phyloP scores from a whole-genome alignment of 2,888 invertebrate species.

The Leucophora obtusa region DNA sequence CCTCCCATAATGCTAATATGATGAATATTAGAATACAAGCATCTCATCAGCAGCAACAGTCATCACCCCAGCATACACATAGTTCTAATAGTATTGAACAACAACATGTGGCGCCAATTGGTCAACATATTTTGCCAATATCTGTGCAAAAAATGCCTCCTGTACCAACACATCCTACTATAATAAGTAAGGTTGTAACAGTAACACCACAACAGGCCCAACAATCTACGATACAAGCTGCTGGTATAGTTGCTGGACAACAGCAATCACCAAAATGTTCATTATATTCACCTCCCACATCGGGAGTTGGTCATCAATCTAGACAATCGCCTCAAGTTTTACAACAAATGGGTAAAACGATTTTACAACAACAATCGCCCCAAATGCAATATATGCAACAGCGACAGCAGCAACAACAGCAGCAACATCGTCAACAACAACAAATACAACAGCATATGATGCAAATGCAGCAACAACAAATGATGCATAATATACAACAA shows the following conservation, averaged over 20 bases:
- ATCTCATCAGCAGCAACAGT: constrained; percentile 46
- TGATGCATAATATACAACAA: constrained; percentile 55
- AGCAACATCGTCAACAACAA: constrained; percentile 65
- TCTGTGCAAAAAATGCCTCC: constrained; percentile 73
- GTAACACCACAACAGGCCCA: constrained; percentile 75
- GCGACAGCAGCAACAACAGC: constrained; percentile 62
- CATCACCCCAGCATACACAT: constrained; percentile 22
- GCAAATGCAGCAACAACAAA: constrained; percentile 67
- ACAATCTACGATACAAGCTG: constrained; percentile 68
- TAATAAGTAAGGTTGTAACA: constrained; percentile 75
- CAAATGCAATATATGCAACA: constrained; percentile 54
- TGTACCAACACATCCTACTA: constrained; percentile 72
- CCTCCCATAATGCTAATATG: constrained; percentile 58
- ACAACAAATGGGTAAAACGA: constrained; percentile 72
- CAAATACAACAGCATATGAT: constrained; percentile 57
- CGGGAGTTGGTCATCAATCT: constrained; percentile 65
- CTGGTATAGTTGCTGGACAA: constrained; percentile 43
- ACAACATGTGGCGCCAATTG: constrained; percentile 44
- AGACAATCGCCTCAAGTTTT: constrained; percentile 72
- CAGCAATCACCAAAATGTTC: constrained; percentile 59
- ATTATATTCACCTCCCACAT: constrained; percentile 70
- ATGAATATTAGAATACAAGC: constrained; percentile 56
- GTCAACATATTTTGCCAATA: constrained; percentile 70
- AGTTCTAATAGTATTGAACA: constrained; percentile 58
- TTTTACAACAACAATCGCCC: constrained; percentile 66